Base-by-base conservation (phyloP, 2,113 vertebrate genomes). In the Sander vitreus region DNA sequence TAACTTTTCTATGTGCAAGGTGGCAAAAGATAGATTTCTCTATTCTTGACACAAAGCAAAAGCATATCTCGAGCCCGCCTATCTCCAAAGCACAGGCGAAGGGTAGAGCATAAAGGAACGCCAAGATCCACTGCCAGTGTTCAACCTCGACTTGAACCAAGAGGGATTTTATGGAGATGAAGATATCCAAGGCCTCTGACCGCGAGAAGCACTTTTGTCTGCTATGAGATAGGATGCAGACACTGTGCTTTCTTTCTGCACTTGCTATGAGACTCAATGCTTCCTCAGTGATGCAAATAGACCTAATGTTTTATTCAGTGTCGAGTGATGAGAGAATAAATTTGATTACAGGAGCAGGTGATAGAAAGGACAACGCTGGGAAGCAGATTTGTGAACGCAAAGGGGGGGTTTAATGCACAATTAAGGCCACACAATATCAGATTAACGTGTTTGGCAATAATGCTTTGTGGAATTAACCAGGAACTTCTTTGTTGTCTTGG, bases 231-330 rank as follows among this genome's bases (percentile, higher is more conserved):
- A 58, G 78, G 83, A 86, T 60, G 65, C 71, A 51, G 55, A 73
- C n/a, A 27, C 57, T 50, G 48, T 50, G 60, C 70, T 65, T 55
- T 39, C 70, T 65, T 60, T 33, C 62, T 51, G 47, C 72, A 23
- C 70, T 69, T 13, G 18, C 50, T 43, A 47, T 15, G 64, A 65
- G 51, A 65, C 70, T 1, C 57, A 1, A 2, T 19, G 60, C 71
- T 60, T 84, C 55, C 25, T 76, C 57, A 23, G 60, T 23, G 73
- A 88, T 86, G 86, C 79, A 85, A 81, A 90, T 73, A 39, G 18
- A 59, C 2, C 80, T 87, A 80, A 89, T 89, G 86, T 86, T 89
- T 90, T 86, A 91, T 92, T 90, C 90, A 93, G 73, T 16, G 30
- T 10, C 9, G 16, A 43, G 62, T 73, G 59, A 93, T 87, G 88